Evolutionary conservation across 2,888 invertebrate species (phyloP), one percentile per base, ranked within the genome.

Genomic region (Sabatieria punctata): DNA sequence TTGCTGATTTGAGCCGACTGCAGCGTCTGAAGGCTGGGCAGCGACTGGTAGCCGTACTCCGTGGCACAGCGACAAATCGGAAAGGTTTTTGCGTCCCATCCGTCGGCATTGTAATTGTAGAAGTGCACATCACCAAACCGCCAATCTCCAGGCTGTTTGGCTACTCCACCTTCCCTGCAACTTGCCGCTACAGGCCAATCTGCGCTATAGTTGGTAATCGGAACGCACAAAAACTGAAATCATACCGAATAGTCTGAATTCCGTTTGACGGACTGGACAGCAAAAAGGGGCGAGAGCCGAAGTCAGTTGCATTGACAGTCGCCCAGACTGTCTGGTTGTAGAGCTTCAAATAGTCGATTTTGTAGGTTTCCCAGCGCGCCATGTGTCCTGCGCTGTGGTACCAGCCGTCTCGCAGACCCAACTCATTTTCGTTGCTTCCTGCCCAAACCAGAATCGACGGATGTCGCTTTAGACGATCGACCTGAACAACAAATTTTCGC

Each of bases 401-500:
- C 38, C 38, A 38, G 22, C 19, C 21, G n/a, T 24, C 42, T 18
- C 2, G 73, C 4, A 91, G 65, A 0, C 86, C 91, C 3, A 77
- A 81, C 71, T 95, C 95, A 63, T 93, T 93, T 69, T 95, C 95
- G 65, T 95, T 95, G 66, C 93, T 95, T 3, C 72, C 88, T n/a
- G 88, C 83, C 79, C 85, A 91, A 0, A 91, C 59, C 0, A 82
- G 78, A 35, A 95, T 75, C 43, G 83, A 84, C 0, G 93, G 76
- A 67, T 93, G 91, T 60, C 80, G 75, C 52, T 82, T 81, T 11
- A 97, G 71, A 42, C 85, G 75, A 48, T 77, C 73, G 4, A 70
- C 58, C n/a, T n/a, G n/a, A n/a, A n/a, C n/a, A n/a, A n/a, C n/a
- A n/a, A n/a, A n/a, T n/a, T n/a, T n/a, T n/a, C n/a, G n/a, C n/a